Evolutionary conservation across 2,888 invertebrate species (phyloP).

Genomic region (Cheilosia urbana): DNA sequence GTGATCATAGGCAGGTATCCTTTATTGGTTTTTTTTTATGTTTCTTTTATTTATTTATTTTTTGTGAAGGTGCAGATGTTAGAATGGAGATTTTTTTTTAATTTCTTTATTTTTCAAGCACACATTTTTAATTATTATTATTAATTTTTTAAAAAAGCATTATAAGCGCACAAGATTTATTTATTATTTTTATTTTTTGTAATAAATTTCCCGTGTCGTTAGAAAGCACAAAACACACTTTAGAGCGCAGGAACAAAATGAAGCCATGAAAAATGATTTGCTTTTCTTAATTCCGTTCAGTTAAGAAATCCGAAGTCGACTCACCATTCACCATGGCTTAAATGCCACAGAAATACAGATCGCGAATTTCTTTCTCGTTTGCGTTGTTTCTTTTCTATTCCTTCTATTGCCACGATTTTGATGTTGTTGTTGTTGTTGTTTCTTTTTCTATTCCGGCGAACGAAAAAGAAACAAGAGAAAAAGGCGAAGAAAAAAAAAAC

Average conservation of each 20-base stretch:
- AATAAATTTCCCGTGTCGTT: constrained; percentile 18
- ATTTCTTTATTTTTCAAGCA: constrained; percentile 37
- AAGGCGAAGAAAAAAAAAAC: constrained; percentile 33
- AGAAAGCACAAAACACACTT: constrained; percentile 44
- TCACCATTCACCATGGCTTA: constrained; percentile 83
- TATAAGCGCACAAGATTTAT: constrained; percentile 41
- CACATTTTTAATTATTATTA: constrained; percentile 32
- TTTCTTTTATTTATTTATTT: neutral
- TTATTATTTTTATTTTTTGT: constrained; percentile 3
- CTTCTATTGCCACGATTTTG: constrained; percentile 75
- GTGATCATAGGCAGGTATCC: constrained; percentile 65
- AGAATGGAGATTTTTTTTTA: constrained; percentile 35
- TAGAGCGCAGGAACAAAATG: constrained; percentile 29
- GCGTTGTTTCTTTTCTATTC: constrained; percentile 73
- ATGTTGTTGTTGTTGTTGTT: constrained; percentile 35
- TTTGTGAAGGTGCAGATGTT: constrained; percentile 58
- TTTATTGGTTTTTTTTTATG: constrained; percentile 21
- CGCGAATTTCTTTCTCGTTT: constrained; percentile 75
- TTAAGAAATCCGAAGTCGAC: constrained; percentile 77
- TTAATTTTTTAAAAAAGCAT: constrained; percentile 30
- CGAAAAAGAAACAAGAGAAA: constrained; percentile 34
- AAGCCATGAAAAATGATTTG: constrained; percentile 43
- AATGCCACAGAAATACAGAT: constrained; percentile 80
- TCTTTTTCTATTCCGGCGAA: constrained; percentile 63
- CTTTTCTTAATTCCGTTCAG: constrained; percentile 56